Conservation (phyloP, 2,113 vertebrate species). For the Helogale parvula region DNA sequence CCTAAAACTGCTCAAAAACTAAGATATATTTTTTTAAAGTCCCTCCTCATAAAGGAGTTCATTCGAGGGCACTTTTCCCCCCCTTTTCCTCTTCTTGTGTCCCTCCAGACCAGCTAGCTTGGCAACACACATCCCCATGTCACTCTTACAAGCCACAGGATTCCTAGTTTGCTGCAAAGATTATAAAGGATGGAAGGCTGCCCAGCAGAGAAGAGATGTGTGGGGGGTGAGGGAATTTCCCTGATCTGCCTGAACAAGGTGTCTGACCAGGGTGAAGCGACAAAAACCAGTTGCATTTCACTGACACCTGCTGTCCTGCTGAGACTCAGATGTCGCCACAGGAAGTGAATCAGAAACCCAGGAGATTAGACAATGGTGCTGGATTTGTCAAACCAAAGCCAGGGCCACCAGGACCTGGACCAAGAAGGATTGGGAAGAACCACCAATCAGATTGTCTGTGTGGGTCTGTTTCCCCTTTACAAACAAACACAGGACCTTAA, state of each 20-base stretch:
- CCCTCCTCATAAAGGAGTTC: background rate
- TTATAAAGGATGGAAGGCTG: background rate
- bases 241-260: background rate
- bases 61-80: background rate
- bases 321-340: background rate
- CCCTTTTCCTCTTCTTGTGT: background rate
- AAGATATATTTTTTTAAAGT: background rate
- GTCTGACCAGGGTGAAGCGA: background rate
- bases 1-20: background rate
- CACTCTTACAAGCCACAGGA: background rate
- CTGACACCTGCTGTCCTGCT: background rate
- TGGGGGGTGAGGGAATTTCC: background rate
- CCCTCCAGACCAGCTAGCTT: background rate
- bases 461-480: background rate
- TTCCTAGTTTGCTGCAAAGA: background rate
- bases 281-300: background rate
- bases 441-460: background rate
- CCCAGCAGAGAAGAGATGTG: background rate
- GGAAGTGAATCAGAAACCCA: background rate
- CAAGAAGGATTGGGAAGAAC: background rate
- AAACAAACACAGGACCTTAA: background rate
- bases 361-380: background rate
- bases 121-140: background rate
- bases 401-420: background rate
- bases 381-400: background rate